Evolutionary conservation across 1,140 invertebrate genomes (phyloP).

Genomic region (Anastrepha obliqua): DNA sequence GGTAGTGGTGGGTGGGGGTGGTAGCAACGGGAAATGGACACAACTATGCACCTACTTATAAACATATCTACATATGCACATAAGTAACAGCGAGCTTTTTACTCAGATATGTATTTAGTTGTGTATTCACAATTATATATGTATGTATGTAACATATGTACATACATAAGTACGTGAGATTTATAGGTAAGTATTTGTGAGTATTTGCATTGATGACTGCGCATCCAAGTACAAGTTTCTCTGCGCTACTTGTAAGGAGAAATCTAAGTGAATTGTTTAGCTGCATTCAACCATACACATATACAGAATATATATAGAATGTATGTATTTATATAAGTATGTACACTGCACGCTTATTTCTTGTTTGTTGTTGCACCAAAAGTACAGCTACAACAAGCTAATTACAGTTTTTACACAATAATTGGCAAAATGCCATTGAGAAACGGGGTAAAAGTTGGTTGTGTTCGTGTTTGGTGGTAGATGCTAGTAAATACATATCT

Average conservation of each 20-base stretch:
- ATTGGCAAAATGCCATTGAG: conserved; percentile 49
- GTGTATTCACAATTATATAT: too few relatives aligned
- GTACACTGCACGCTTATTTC: neutral
- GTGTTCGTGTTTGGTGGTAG: neutral
- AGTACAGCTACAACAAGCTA: conserved; percentile 48
- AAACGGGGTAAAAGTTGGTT: conserved; percentile 11
- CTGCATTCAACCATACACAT: neutral
- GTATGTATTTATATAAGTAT: neutral
- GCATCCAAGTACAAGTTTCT: conserved; percentile 15
- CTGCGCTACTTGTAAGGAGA: conserved; percentile 43
- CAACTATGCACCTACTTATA: neutral
- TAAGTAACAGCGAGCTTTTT: too few relatives aligned
- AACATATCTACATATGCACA: too few relatives aligned
- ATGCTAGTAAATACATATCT: too few relatives aligned
- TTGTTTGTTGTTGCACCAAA: conserved; percentile 42
- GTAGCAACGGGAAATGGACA: neutral
- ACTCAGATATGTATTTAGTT: too few relatives aligned
- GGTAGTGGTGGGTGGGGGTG: too few relatives aligned
- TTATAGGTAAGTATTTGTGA: neutral
- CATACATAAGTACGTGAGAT: neutral
- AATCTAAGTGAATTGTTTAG: conserved; percentile 36
- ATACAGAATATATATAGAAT: neutral
- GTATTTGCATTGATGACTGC: neutral
- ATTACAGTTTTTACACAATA: conserved; percentile 51
- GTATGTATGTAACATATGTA: neutral